These are phyloP conservation scores for Aplysina aerophoba DNA, from an alignment of 37 sponge, comb jelly and placozoan genomes.

Conservation along the genomic window DNA sequence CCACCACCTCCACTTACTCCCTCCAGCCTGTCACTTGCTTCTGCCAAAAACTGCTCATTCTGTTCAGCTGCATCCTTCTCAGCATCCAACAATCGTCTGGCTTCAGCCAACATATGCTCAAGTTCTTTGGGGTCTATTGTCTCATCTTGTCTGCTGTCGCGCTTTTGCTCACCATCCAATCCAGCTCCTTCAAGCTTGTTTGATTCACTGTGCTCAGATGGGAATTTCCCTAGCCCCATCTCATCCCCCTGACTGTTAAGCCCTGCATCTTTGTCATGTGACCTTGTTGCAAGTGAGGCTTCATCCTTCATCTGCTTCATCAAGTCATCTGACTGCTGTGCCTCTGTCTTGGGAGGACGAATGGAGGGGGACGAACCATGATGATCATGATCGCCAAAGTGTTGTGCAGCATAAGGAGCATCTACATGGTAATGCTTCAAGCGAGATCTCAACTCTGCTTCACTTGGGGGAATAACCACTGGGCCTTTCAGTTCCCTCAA, in stretches of 20 bases:
- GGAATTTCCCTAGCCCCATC: slow-evolving; percentile 9
- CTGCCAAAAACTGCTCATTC: background rate
- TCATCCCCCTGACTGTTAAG: slow-evolving; percentile 38
- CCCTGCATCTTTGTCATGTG: slow-evolving; percentile 32
- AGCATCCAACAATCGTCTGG: slow-evolving; percentile 30
- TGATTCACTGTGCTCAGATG: background rate
- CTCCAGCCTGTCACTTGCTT: background rate
- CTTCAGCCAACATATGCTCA: slow-evolving; percentile 21
- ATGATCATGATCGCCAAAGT: too few species aligned
- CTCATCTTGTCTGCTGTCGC: background rate
- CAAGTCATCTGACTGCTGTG: slow-evolving; percentile 61
- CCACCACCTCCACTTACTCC: background rate
- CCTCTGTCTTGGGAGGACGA: slow-evolving; percentile 42
- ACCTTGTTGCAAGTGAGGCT: slow-evolving; percentile 11
- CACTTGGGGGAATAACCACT: background rate
- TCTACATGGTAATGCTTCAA: background rate
- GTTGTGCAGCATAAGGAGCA: background rate
- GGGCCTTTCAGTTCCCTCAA: slow-evolving; percentile 21
- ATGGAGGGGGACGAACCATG: background rate
- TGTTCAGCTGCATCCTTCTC: slow-evolving; percentile 29
- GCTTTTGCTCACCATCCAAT: background rate
- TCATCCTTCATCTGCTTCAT: slow-evolving; percentile 67
- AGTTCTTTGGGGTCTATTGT: slow-evolving; percentile 35
- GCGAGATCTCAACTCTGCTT: slow-evolving; percentile 14
- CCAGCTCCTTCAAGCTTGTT: background rate